A percentile compares a stretch with the other conserved stretches of the same genome.
Evolutionary conservation across 1,140 invertebrate species (phyloP).

Genomic region (Heliconius congener): DNA sequence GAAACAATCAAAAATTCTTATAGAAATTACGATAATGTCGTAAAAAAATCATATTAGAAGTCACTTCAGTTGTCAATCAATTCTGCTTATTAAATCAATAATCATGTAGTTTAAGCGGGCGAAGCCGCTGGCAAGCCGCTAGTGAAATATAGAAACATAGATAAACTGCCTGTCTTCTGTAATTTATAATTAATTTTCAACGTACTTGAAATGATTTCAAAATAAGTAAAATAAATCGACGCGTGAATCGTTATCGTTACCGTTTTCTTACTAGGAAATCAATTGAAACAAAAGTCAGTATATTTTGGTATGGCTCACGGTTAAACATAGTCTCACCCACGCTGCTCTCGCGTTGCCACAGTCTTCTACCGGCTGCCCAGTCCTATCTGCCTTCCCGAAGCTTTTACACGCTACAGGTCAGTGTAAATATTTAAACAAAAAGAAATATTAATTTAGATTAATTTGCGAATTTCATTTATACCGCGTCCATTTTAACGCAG

Average conservation of each 20-base stretch:
- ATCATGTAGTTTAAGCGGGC: too few species aligned
- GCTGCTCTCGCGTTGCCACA: slow-evolving; percentile 48
- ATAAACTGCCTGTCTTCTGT: too few species aligned
- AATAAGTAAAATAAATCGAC: not conserved
- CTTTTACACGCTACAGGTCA: slow-evolving; percentile 70
- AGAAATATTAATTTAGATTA: slow-evolving; percentile 31
- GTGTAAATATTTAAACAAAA: slow-evolving; percentile 47
- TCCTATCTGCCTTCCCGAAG: slow-evolving; percentile 66
- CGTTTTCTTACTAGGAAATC: slow-evolving; percentile 66
- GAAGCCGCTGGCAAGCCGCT: too few species aligned
- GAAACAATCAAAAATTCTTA: too few species aligned
- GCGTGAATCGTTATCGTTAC: slow-evolving; percentile 29
- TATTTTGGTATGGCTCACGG: slow-evolving; percentile 75
- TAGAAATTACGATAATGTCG: too few species aligned
- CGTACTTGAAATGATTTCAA: too few species aligned
- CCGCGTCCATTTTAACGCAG: slow-evolving; percentile 31
- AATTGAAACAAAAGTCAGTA: slow-evolving; percentile 75
- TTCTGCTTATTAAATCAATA: too few species aligned
- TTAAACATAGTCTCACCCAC: slow-evolving; percentile 78
- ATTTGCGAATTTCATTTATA: slow-evolving; percentile 53
- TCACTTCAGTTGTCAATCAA: too few species aligned
- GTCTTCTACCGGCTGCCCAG: slow-evolving; percentile 54
- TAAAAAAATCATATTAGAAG: too few species aligned
- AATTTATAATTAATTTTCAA: too few species aligned
- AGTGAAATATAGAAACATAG: too few species aligned